These are phyloP conservation scores for Leiothrix lutea DNA, from an alignment of 2,113 vertebrate species.

Conservation along the genomic window DNA sequence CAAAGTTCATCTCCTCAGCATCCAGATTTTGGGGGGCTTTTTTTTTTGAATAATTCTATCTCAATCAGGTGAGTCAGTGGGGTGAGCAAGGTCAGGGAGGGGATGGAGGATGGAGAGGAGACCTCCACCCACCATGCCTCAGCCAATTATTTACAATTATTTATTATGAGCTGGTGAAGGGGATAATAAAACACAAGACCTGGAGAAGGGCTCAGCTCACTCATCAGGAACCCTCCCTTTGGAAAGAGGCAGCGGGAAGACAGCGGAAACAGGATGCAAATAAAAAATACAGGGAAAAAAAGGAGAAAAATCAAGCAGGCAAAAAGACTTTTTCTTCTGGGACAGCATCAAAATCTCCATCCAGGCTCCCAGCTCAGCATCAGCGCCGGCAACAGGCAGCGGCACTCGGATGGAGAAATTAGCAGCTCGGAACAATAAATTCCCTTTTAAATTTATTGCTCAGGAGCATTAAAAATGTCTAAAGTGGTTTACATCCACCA, in stretches of 20 bases:
- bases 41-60: neutral
- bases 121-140: accelerated
- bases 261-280: neutral
- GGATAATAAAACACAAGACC: neutral
- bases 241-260: neutral
- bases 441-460: constrained; percentile 56
- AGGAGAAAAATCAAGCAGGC: neutral
- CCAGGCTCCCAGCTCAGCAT: neutral
- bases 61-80: neutral
- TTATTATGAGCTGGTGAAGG: neutral
- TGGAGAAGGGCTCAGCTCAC: neutral
- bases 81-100: neutral
- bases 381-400: neutral
- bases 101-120: neutral
- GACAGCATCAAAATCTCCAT: neutral
- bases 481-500: constrained; percentile 68
- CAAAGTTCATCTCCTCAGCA: neutral
- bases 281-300: accelerated
- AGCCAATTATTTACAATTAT: neutral
- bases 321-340: neutral
- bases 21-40: accelerated
- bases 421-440: constrained; percentile 6
- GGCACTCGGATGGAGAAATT: neutral
- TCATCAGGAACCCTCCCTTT: neutral
- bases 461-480: constrained; percentile 72